Percentiles rank a stretch among this genome's conserved stretches.
Evolutionary conservation across 2,888 invertebrate species (phyloP).

Genomic region (Leucophora obtusa): DNA sequence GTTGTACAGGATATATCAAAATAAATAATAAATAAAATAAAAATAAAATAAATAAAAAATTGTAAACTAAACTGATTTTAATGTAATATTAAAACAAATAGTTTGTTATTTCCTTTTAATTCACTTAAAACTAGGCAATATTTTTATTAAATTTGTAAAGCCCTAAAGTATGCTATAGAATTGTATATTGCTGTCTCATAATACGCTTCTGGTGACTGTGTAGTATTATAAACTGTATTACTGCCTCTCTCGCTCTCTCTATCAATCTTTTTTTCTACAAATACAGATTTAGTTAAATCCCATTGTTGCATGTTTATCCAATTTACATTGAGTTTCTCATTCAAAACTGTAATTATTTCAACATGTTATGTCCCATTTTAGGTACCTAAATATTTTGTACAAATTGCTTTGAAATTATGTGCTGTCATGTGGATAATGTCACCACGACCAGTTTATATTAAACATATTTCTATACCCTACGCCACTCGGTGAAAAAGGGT

Average conservation of each 20-base stretch:
- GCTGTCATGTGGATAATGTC: background rate
- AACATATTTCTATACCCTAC: too few relatives aligned
- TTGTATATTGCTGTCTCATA: background rate
- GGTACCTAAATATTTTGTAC: background rate
- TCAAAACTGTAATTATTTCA: conserved; percentile 20
- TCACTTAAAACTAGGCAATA: too few relatives aligned
- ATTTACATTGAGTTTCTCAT: conserved; percentile 17
- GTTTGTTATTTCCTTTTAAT: too few relatives aligned
- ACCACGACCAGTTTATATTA: conserved; percentile 19
- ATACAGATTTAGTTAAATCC: conserved; percentile 13
- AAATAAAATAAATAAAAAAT: too few relatives aligned
- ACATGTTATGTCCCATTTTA: background rate
- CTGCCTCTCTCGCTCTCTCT: background rate
- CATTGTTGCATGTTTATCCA: conserved; percentile 26
- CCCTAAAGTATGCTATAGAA: background rate
- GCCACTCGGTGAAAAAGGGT: too few relatives aligned
- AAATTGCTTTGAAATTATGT: background rate
- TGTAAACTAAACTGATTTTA: too few relatives aligned
- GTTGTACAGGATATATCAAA: too few relatives aligned
- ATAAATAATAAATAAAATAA: too few relatives aligned
- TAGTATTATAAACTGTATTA: background rate
- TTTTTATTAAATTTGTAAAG: too few relatives aligned
- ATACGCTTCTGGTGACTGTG: background rate
- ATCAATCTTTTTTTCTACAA: background rate
- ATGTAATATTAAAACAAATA: too few relatives aligned